Conservation (phyloP, 2,113 vertebrate species). For the Pogona vitticeps region DNA sequence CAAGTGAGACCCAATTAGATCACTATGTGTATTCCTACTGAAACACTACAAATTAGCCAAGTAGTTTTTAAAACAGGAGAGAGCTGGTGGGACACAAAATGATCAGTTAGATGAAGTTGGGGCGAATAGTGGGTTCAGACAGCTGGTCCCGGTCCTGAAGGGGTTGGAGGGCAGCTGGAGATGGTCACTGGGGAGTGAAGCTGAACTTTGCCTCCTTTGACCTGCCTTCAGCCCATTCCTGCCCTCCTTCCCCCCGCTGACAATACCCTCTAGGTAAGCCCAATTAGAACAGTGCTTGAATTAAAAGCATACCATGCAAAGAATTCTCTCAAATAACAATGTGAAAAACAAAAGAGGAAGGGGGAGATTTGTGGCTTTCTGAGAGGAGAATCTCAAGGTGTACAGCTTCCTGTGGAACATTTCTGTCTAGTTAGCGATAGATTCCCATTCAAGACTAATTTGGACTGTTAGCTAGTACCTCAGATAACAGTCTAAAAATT, state of each 20-base stretch:
- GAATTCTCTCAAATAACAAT: not conserved
- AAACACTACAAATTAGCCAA: slow-evolving; percentile 31
- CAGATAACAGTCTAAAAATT: not conserved
- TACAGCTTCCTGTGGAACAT: not conserved
- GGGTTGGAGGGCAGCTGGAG: not conserved
- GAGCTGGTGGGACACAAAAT: slow-evolving; percentile 33
- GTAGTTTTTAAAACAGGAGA: slow-evolving; percentile 27
- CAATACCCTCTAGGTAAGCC: not conserved
- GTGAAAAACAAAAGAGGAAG: not conserved
- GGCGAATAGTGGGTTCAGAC: not conserved
- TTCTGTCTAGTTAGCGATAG: not conserved
- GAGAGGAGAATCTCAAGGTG: not conserved
- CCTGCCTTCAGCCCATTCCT: not conserved
- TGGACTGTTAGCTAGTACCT: not conserved
- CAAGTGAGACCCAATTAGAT: slow-evolving; percentile 57
- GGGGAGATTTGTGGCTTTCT: not conserved
- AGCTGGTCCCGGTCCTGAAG: slow-evolving; percentile 1
- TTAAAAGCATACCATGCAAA: not conserved
- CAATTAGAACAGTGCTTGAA: not conserved
- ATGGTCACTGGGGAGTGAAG: not conserved
- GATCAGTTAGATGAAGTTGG: not conserved
- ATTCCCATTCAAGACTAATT: not conserved
- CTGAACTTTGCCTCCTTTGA: slow-evolving; percentile 4
- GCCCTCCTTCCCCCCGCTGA: not conserved
- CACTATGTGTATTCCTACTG: slow-evolving; percentile 21